phyloP scores from a whole-genome alignment of 2,888 invertebrate genomes.

The Napeogenes inachia region DNA sequence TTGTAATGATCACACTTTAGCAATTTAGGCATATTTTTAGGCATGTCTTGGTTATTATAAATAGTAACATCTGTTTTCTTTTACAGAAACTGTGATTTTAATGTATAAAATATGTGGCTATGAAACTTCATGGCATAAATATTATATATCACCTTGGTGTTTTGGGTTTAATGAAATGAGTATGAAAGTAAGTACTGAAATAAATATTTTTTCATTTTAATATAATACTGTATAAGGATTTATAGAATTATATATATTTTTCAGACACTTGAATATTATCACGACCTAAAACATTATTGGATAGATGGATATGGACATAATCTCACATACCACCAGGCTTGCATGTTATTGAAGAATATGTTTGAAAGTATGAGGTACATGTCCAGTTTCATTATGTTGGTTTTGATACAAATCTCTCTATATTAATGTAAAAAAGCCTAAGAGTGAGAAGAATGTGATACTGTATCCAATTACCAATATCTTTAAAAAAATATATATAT shows the following conservation, averaged over 20 bases:
- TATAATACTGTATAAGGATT: not conserved
- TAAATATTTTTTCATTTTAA: not conserved
- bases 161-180: conserved; percentile 80
- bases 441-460: no score
- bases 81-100: conserved; percentile 77
- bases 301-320: conserved; percentile 87
- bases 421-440: not conserved
- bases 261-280: conserved; percentile 84
- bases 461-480: no score
- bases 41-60: not conserved
- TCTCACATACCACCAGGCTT: conserved; percentile 85
- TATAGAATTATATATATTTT: conserved; percentile 31
- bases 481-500: no score
- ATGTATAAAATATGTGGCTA: conserved; percentile 87
- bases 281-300: conserved; percentile 89
- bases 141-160: conserved; percentile 86
- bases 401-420: no score
- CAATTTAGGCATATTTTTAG: no score
- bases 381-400: not conserved
- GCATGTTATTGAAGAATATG: conserved; percentile 83
- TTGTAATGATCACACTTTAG: no score
- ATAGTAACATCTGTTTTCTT: not conserved
- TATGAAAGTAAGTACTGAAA: conserved; percentile 54
- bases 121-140: conserved; percentile 88
- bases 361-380: conserved; percentile 81